Evolutionary conservation across 2,113 vertebrate species (phyloP).

Genomic region (Cynocephalus volans): DNA sequence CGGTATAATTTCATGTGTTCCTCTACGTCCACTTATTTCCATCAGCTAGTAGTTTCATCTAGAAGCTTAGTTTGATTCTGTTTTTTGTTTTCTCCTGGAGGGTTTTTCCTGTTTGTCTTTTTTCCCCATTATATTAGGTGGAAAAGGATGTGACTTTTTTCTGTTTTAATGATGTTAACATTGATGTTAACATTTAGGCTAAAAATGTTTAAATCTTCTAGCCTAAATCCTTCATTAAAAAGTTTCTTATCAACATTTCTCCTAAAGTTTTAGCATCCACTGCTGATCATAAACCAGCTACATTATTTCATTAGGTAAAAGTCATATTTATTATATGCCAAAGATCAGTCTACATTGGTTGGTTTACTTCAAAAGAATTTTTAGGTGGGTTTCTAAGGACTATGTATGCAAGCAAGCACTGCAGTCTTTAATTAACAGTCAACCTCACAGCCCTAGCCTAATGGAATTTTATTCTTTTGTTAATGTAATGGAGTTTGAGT

Average conservation of each 20-base stretch:
- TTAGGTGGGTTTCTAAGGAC: conserved; percentile 1
- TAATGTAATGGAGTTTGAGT: conserved; percentile 67
- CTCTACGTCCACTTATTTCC: background rate
- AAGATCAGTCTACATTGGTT: conserved; percentile 35
- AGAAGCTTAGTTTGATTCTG: background rate
- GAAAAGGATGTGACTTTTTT: background rate
- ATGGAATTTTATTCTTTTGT: conserved; percentile 57
- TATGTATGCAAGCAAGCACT: background rate
- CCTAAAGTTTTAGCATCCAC: background rate
- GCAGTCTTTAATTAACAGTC: conserved; percentile 51
- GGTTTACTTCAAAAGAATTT: conserved; percentile 13
- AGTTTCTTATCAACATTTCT: background rate
- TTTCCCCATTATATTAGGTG: background rate
- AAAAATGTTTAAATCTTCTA: conserved; percentile 29
- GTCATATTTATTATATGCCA: conserved; percentile 44
- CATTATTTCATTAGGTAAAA: conserved; percentile 63
- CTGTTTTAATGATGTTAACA: background rate
- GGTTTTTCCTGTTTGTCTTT: background rate
- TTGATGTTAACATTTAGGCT: background rate
- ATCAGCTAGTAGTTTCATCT: background rate
- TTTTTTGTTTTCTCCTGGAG: background rate
- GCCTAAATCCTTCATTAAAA: conserved; percentile 44
- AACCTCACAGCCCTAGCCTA: conserved; percentile 3
- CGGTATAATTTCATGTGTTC: background rate
- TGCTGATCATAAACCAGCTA: background rate